Conservation (phyloP, 2,888 invertebrate genomes). For the Melinaea menophilus region DNA sequence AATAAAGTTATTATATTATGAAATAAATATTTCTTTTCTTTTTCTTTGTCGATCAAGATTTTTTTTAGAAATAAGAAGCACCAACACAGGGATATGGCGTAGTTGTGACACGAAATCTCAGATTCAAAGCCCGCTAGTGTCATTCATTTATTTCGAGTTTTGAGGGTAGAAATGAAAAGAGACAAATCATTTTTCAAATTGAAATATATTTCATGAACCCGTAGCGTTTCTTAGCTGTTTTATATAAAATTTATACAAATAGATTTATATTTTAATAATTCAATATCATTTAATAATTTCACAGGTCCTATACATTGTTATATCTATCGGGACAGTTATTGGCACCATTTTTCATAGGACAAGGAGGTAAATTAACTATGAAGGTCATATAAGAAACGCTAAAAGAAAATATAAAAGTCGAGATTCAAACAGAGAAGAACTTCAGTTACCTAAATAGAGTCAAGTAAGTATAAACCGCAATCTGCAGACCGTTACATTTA, state of each 20-base stretch:
- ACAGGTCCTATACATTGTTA: constrained; percentile 57
- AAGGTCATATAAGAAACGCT: constrained; percentile 57
- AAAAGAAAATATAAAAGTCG: constrained; percentile 53
- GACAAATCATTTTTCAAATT: constrained; percentile 57
- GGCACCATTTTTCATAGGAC: constrained; percentile 57
- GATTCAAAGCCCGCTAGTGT: too few relatives aligned
- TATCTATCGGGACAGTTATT: constrained; percentile 52
- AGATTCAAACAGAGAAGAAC: constrained; percentile 69
- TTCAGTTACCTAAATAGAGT: constrained; percentile 49
- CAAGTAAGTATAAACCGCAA: constrained; percentile 74
- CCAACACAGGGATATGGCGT: too few relatives aligned
- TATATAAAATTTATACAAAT: constrained; percentile 70
- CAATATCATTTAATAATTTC: constrained; percentile 44
- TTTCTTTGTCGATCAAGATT: neutral
- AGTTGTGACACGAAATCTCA: too few relatives aligned
- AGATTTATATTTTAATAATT: constrained; percentile 58
- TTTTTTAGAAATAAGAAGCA: too few relatives aligned
- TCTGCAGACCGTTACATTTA: constrained; percentile 39
- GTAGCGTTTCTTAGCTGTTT: constrained; percentile 77
- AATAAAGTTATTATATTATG: constrained; percentile 19
- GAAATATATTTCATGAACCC: constrained; percentile 76
- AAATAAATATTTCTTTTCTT: constrained; percentile 7
- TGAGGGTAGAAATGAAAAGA: constrained; percentile 36
- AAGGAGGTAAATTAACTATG: constrained; percentile 19
- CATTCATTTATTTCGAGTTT: too few relatives aligned